These are phyloP conservation scores for Danionella dracula DNA, from an alignment of 2,797 vertebrate genomes.

Conservation along the genomic window DNA sequence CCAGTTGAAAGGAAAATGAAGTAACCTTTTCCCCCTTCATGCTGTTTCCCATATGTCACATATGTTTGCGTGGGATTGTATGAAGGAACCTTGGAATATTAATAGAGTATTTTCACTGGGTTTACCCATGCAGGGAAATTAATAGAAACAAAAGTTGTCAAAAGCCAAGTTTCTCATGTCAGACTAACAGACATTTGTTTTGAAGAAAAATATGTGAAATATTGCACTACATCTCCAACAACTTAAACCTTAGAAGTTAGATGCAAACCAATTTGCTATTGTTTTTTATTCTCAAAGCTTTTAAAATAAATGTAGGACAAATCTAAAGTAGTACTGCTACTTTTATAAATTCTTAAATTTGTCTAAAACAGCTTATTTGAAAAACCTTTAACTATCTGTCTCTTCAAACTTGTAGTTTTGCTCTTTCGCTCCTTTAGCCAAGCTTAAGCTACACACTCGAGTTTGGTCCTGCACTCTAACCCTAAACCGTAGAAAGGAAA, in stretches of 20 bases:
- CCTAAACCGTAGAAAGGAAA: too few relatives aligned
- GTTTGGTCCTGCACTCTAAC: too few relatives aligned
- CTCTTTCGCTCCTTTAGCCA: too few relatives aligned
- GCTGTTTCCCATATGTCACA: constrained; percentile 13
- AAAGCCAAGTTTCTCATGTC: neutral
- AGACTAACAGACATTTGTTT: neutral
- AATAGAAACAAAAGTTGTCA: neutral
- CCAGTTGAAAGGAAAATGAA: constrained; percentile 11
- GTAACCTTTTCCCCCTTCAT: constrained; percentile 24
- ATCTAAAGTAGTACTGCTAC: too few relatives aligned
- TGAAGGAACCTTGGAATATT: neutral
- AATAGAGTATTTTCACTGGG: neutral
- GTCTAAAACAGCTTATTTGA: too few relatives aligned
- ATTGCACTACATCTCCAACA: too few relatives aligned
- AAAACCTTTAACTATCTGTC: too few relatives aligned
- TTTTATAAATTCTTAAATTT: too few relatives aligned
- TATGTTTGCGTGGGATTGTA: constrained; percentile 13
- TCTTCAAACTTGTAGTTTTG: too few relatives aligned
- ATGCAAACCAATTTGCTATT: neutral
- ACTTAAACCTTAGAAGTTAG: too few relatives aligned
- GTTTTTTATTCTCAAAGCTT: neutral
- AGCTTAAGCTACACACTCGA: too few relatives aligned
- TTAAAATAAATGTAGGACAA: too few relatives aligned
- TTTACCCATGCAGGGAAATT: neutral
- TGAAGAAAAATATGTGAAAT: neutral